phyloP scores from a whole-genome alignment of 2,113 vertebrate genomes.

The Laticauda laticaudata region DNA sequence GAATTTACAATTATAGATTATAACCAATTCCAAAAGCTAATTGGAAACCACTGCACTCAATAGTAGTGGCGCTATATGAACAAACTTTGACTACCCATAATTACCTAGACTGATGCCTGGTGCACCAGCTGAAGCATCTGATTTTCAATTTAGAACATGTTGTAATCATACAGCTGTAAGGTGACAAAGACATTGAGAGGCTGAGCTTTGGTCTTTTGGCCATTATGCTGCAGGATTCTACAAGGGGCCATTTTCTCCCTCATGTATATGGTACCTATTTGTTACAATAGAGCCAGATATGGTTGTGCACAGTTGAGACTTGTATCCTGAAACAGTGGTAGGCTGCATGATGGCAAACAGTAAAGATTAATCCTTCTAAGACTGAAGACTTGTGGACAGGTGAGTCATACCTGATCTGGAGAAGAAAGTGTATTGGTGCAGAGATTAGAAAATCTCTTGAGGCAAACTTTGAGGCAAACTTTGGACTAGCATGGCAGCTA shows the following conservation, averaged over 20 bases:
- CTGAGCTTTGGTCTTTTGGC: neutral
- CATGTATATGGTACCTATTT: neutral
- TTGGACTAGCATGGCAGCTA: neutral
- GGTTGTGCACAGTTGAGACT: neutral
- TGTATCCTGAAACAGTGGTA: neutral
- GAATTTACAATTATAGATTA: neutral
- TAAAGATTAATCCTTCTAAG: neutral
- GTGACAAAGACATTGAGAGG: neutral
- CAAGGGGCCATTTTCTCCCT: neutral
- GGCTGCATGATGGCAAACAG: neutral
- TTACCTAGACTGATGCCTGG: neutral
- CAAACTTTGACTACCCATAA: neutral
- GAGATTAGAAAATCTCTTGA: neutral
- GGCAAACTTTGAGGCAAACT: neutral
- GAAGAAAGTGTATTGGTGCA: neutral
- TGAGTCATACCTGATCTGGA: neutral
- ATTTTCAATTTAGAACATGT: neutral
- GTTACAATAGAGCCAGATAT: neutral
- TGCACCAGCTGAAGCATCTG: neutral
- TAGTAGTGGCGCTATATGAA: neutral
- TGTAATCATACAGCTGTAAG: neutral
- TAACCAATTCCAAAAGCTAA: neutral
- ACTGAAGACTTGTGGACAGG: neutral
- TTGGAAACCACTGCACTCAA: neutral
- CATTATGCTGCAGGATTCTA: neutral